phyloP scores from a whole-genome alignment of 2,113 vertebrate species.

The Stigmatopora argus region DNA sequence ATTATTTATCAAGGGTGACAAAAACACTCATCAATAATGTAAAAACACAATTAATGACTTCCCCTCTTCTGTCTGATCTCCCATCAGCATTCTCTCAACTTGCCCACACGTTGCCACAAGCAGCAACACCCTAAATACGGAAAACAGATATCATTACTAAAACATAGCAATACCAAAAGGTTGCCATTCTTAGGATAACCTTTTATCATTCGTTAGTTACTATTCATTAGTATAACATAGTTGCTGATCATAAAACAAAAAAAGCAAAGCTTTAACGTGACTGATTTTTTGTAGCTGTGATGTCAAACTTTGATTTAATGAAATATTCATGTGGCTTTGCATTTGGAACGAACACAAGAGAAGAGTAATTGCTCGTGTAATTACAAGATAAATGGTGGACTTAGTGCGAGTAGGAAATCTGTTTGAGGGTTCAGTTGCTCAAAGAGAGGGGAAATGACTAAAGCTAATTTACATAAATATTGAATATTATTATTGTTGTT shows the following conservation, averaged over 20 bases:
- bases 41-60: slow-evolving; percentile 68
- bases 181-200: slow-evolving; percentile 47
- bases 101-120: slow-evolving; percentile 23
- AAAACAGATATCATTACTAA: slow-evolving; percentile 59
- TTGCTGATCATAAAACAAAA: slow-evolving; percentile 26
- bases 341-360: slow-evolving; percentile 18
- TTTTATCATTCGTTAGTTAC: slow-evolving; percentile 40
- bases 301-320: slow-evolving; percentile 32
- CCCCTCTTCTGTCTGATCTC: slow-evolving; percentile 63
- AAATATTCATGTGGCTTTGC: slow-evolving; percentile 52
- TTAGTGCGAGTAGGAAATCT: slow-evolving; percentile 25
- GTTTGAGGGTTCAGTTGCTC: slow-evolving; percentile 8
- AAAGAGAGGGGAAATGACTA: neutral
- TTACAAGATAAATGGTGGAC: slow-evolving; percentile 40
- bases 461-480: slow-evolving; percentile 7
- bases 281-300: slow-evolving; percentile 16
- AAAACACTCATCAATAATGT: slow-evolving; percentile 71
- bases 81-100: slow-evolving; percentile 24
- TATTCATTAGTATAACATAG: slow-evolving; percentile 25
- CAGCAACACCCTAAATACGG: slow-evolving; percentile 59
- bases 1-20: slow-evolving; percentile 57
- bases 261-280: slow-evolving; percentile 1
- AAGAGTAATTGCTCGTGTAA: slow-evolving; percentile 48
- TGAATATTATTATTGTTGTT: neutral
- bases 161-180: slow-evolving; percentile 19